Base-by-base conservation (phyloP, 2,888 invertebrate species). In the Pterobdella sp. region DNA sequence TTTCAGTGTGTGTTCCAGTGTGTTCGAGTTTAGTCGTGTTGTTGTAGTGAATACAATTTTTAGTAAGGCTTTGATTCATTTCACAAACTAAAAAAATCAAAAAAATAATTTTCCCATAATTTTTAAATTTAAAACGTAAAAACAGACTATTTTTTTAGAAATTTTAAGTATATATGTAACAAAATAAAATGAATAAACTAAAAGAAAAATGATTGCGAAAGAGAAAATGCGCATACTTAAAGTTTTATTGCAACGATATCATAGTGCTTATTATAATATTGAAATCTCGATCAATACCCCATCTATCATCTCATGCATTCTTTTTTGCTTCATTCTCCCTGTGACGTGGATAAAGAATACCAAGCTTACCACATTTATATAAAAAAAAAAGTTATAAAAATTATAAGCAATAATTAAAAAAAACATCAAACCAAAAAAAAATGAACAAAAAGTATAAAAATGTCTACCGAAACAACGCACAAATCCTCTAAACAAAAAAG, bases 211-310 rank as follows among this genome's bases (percentile, higher is more conserved):
- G 18, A 42, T 14, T 18, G 10, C 42, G 18, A 14, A 42, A 42
- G 18, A 42, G 7, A 18, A 18, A 7, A 42, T 42, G 42, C 42
- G 42, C 42, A 42, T 18, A 42, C 42, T 18, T 42, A 42, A 42
- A 42, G 42, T 42, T 42, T 7, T 7, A 42, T 42, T 14, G 42
- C 42, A 42, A 42, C 42, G 42, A 42, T 42, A 18, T 14, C 42
- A 26, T 63, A 68, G 35, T 68, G 36, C 36, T 68, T 68, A 35
- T 37, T 36, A 68, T 68, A 22, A 35, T 68, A 68, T 68, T 68
- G 68, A 68, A 68, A 68, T 68, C 68, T 22, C 68, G 68, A 68
- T 68, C 68, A 68, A 68, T 68, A 68, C 34, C 37, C 37, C 68
- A 68, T 68, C 68, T 26, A 68, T 68, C 68, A 68, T 68, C 31